These are phyloP conservation scores for Andrena hattorfiana DNA, from an alignment of 2,888 invertebrate genomes.

Conservation along the genomic window DNA sequence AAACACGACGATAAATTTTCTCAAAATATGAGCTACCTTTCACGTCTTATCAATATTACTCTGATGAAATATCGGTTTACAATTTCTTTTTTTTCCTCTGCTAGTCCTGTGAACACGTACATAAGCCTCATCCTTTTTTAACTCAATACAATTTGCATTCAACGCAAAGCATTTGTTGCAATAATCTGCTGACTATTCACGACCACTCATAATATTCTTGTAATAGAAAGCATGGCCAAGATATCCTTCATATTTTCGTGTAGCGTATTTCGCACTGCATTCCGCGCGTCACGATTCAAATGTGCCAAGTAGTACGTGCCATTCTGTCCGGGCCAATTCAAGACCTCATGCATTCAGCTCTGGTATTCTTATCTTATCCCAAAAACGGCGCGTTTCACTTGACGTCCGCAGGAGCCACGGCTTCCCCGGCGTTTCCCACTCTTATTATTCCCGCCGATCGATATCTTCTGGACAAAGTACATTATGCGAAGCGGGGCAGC, in stretches of 20 bases:
- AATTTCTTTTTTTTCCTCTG: too few species aligned
- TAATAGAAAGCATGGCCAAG: too few species aligned
- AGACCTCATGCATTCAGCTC: neutral
- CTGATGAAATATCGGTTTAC: neutral
- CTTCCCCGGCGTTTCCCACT: neutral
- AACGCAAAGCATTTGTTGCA: too few species aligned
- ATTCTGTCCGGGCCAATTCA: neutral
- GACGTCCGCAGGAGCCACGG: neutral
- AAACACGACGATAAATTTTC: neutral
- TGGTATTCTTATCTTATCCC: neutral
- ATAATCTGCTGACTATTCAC: too few species aligned
- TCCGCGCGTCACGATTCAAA: neutral
- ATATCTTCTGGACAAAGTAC: neutral
- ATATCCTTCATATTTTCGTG: too few species aligned
- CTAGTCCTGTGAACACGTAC: too few species aligned
- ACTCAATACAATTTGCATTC: too few species aligned
- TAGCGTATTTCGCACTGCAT: neutral
- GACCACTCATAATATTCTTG: too few species aligned
- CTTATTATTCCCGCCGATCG: constrained; percentile 12
- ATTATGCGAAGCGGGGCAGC: neutral
- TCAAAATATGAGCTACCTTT: neutral
- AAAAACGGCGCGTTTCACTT: constrained; percentile 1
- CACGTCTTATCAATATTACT: neutral
- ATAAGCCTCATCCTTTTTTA: too few species aligned
- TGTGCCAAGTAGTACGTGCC: neutral